A percentile compares a stretch with the other conserved stretches of the same genome.
Conservation (phyloP, 2,888 invertebrate genomes). For the Drosophila pseudotalamancana region DNA sequence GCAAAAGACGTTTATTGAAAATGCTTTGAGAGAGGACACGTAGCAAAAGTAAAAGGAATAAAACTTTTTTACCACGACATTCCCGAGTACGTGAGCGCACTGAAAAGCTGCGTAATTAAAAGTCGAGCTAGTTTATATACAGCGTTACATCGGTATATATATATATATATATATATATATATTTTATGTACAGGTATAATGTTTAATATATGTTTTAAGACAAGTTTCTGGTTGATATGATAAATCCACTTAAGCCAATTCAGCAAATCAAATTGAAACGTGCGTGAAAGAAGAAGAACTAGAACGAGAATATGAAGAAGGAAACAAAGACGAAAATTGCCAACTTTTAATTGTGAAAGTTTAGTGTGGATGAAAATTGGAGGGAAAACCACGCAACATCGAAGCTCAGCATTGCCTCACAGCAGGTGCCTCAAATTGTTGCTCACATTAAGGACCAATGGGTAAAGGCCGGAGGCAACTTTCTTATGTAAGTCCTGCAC, state of each 20-base stretch:
- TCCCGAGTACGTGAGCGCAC: constrained; percentile 57
- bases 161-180: constrained; percentile 10
- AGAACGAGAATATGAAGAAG: no score
- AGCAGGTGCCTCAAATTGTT: constrained; percentile 76
- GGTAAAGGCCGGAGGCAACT: constrained; percentile 15
- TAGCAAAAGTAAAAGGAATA: constrained; percentile 57
- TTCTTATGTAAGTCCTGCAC: constrained; percentile 18
- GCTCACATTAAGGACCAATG: constrained; percentile 47
- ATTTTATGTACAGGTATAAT: no score
- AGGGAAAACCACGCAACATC: constrained; percentile 23
- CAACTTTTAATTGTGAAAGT: constrained; percentile 78
- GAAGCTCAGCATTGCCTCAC: constrained; percentile 25
- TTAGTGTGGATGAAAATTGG: constrained; percentile 33
- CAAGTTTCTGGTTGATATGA: constrained; percentile 57
- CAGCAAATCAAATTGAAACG: constrained; percentile 60
- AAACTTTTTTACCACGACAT: constrained; percentile 55
- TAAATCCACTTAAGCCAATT: constrained; percentile 77
- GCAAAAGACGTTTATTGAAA: constrained; percentile 61
- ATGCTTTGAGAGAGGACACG: constrained; percentile 71
- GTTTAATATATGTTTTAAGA: constrained; percentile 32
- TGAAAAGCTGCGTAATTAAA: constrained; percentile 73
- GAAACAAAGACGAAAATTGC: constrained; percentile 57
- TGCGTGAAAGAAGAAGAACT: constrained; percentile 33
- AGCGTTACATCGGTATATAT: no score
- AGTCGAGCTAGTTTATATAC: constrained; percentile 40